These are phyloP conservation scores for Mirounga angustirostris DNA, from an alignment of 2,113 vertebrate species.

Conservation along the genomic window DNA sequence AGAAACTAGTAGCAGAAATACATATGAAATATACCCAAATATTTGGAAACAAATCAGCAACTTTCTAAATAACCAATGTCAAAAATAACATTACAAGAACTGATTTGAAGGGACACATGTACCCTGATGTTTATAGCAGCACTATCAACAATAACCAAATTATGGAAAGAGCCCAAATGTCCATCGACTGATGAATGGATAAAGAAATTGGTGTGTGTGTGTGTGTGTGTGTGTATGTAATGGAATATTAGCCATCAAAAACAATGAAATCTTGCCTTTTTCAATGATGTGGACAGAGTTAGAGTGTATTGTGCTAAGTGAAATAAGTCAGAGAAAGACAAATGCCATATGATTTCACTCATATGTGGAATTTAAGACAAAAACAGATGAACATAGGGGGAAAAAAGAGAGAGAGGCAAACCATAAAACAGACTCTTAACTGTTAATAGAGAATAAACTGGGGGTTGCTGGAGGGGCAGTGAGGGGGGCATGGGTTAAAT, in stretches of 20 bases:
- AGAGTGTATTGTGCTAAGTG: neutral
- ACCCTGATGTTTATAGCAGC: neutral
- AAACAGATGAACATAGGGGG: neutral
- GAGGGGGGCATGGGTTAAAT: neutral
- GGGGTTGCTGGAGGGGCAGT: neutral
- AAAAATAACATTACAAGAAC: neutral
- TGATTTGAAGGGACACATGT: neutral
- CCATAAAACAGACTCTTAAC: neutral
- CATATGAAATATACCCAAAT: neutral
- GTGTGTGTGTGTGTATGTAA: neutral
- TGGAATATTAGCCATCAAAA: neutral
- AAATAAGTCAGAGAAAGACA: neutral
- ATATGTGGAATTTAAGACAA: neutral
- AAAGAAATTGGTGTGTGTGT: neutral
- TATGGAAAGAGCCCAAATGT: neutral
- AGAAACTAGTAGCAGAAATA: neutral
- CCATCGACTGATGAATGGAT: neutral
- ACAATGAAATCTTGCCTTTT: neutral
- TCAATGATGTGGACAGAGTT: neutral
- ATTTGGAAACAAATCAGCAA: neutral
- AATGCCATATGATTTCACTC: neutral
- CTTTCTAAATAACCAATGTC: neutral
- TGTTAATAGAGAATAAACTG: neutral
- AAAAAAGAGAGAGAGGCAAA: neutral
- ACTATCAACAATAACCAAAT: neutral